Base-by-base conservation (phyloP, 2,113 vertebrate species). In the Cacatua alba region DNA sequence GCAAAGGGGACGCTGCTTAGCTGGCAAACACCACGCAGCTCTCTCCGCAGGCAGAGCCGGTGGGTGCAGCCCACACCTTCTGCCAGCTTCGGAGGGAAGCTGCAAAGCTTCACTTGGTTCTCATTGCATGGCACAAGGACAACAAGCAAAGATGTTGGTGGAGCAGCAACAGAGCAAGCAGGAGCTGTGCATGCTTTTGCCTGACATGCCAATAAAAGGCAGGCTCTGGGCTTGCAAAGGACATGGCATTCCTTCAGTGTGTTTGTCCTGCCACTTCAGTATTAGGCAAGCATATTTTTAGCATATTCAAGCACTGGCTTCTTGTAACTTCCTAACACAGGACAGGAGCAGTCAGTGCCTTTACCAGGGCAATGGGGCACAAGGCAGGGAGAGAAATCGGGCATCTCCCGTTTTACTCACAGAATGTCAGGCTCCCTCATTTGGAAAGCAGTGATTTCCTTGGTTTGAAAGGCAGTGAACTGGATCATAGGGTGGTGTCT, bases 291-390 rank as follows among this genome's bases (percentile, higher is more conserved):
- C 1, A 0, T 33, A 14, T 4, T 57, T 72, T 62, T 33, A 55
- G 60, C 39, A 4, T 1, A 24, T 23, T 26, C 49, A 25, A 51
- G 64, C 35, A 2, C 49, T 39, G 68, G 48, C 13, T 82, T 51
- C 78, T 78, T 11, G 39, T 41, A 57, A 33, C 53, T 46, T 52
- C 10, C 25, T 35, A 23, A 21, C n/a, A 26, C 2, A 2, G 41
- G 18, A 17, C 39, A 31, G 37, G 17, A 41, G 33, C 17, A 31
- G 29, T 2, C 43, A 3, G 14, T 19, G 49, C 10, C 35, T 46
- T 46, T 6, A 17, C 2, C 59, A 6, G 33, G 33, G 17, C 33
- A 5, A 6, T 19, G 5, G 7, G 1, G 0, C 33, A 14, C 3
- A 6, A 44, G 46, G 63, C 7, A 2, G 17, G 31, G 31, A 16